These are phyloP conservation scores for Sebastes aleutianus DNA, from an alignment of 2,797 vertebrate genomes.

Conservation along the genomic window DNA sequence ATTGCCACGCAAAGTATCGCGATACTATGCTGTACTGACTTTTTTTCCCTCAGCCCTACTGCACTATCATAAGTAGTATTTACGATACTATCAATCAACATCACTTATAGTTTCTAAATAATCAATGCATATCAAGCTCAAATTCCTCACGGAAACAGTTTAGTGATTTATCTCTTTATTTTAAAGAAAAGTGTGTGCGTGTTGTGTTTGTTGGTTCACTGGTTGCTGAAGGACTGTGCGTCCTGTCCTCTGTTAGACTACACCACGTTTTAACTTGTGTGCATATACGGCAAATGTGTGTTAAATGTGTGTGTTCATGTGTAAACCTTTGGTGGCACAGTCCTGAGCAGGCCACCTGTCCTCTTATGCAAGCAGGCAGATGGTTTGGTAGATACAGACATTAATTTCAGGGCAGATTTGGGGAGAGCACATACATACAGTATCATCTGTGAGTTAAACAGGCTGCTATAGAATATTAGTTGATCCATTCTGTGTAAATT, in stretches of 20 bases:
- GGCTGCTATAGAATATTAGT: conserved; percentile 5
- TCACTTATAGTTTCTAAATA: neutral
- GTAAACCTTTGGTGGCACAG: conserved; percentile 57
- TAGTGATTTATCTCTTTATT: neutral
- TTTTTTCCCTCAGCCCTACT: no score
- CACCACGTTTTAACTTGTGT: neutral
- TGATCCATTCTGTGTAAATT: neutral
- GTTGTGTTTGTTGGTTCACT: neutral
- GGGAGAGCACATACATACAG: neutral
- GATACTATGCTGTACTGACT: no score
- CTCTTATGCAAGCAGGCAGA: conserved; percentile 78
- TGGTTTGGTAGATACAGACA: conserved; percentile 70
- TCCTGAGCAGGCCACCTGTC: conserved; percentile 76
- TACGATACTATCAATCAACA: neutral
- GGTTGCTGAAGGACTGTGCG: neutral
- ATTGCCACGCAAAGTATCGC: no score
- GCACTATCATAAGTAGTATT: neutral
- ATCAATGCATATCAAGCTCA: neutral
- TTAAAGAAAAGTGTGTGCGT: neutral
- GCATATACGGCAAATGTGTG: neutral
- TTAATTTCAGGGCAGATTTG: conserved; percentile 57
- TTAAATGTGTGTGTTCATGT: neutral
- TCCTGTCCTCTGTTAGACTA: neutral
- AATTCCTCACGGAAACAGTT: neutral
- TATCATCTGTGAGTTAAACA: conserved; percentile 27